phyloP scores from a whole-genome alignment of 1,140 invertebrate genomes.

The Eciton burchellii region DNA sequence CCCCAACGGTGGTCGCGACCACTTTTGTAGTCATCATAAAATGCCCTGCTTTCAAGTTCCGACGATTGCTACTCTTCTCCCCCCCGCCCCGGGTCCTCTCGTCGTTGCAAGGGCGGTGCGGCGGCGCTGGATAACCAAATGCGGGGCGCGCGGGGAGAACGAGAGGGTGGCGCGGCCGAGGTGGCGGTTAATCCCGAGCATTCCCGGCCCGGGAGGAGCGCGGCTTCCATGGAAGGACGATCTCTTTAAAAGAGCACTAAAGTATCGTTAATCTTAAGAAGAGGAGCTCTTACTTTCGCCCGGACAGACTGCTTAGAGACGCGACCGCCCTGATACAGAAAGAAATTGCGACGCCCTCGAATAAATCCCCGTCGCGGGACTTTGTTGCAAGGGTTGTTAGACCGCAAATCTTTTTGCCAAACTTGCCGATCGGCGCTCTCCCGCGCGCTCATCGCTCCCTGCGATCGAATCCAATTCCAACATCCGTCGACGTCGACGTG shows the following conservation, averaged over 20 bases:
- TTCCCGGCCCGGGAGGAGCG: conserved; percentile 53
- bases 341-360: conserved; percentile 81
- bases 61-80: conserved; percentile 74
- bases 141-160: conserved; percentile 51
- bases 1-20: conserved; percentile 73
- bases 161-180: conserved; percentile 40
- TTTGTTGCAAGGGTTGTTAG: background rate
- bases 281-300: conserved; percentile 81
- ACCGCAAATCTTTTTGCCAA: too few relatives aligned
- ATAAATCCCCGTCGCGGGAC: conserved; percentile 79
- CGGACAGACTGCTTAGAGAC: conserved; percentile 84
- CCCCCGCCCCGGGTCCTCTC: conserved; percentile 17
- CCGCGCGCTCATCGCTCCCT: too few relatives aligned
- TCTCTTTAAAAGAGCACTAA: conserved; percentile 84
- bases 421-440: too few relatives aligned
- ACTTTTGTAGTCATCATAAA: conserved; percentile 81
- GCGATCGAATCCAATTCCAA: too few relatives aligned
- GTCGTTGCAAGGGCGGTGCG: conserved; percentile 63
- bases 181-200: conserved; percentile 70
- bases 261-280: conserved; percentile 85
- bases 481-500: too few relatives aligned
- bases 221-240: conserved; percentile 67
- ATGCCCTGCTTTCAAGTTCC: conserved; percentile 78
- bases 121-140: conserved; percentile 71
- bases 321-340: conserved; percentile 84